Evolutionary conservation across 1,140 invertebrate genomes (phyloP).

Genomic region (Phocides pigmalion): DNA sequence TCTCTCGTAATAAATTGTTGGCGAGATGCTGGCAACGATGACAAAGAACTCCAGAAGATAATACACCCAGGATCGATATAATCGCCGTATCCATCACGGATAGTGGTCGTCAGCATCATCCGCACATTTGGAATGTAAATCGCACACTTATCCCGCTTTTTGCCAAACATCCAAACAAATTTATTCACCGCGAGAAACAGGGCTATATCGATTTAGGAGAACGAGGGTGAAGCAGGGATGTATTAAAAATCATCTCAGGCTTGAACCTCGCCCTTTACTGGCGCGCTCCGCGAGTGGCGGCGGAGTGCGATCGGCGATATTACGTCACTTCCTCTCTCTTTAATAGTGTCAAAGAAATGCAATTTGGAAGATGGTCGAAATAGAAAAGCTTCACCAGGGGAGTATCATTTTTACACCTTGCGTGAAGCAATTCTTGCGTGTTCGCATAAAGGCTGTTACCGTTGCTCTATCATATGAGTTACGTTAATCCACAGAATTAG

Average conservation of each 20-base stretch:
- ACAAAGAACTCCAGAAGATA: slow-evolving; percentile 26
- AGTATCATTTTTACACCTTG: too few relatives aligned
- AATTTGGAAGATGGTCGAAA: too few relatives aligned
- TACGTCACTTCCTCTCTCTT: slow-evolving; percentile 1
- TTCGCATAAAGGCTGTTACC: too few relatives aligned
- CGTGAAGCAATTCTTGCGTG: too few relatives aligned
- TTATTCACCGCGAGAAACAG: slow-evolving; percentile 62
- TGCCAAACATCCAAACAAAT: slow-evolving; percentile 69
- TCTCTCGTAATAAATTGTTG: slow-evolving; percentile 15
- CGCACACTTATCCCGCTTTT: slow-evolving; percentile 61
- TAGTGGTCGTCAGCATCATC: slow-evolving; percentile 49
- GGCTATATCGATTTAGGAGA: slow-evolving; percentile 38
- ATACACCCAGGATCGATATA: slow-evolving; percentile 28
- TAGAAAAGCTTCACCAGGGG: too few relatives aligned
- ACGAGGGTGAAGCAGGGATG: slow-evolving; percentile 27
- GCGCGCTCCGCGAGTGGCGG: neutral
- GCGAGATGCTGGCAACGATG: slow-evolving; percentile 1
- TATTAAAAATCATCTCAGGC: slow-evolving; percentile 46
- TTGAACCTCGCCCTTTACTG: slow-evolving; percentile 12
- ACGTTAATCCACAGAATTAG: too few relatives aligned
- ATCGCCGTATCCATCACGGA: slow-evolving; percentile 48
- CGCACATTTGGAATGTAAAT: slow-evolving; percentile 66
- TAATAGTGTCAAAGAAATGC: neutral
- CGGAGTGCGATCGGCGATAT: slow-evolving; percentile 5
- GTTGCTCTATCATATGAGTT: too few relatives aligned